Conservation (phyloP, 2,888 invertebrate genomes). For the Amphipoea oculea region DNA sequence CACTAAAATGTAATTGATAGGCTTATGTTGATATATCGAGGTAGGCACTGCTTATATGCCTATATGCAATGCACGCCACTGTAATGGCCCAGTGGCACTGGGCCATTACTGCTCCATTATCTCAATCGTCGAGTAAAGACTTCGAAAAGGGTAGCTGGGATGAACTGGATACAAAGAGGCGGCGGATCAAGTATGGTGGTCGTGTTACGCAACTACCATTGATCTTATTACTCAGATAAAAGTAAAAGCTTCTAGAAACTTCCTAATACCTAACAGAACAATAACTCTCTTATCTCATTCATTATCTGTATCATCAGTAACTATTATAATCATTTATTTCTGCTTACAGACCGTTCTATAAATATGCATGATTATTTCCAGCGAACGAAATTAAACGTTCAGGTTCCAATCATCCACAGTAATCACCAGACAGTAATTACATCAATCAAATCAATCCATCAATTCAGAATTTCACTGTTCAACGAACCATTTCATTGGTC, state of each 20-base stretch:
- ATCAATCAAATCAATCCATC: not conserved
- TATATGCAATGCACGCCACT: no score
- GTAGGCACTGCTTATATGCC: no score
- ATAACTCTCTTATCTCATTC: constrained; percentile 3
- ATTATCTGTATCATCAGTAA: constrained; percentile 1
- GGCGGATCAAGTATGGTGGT: no score
- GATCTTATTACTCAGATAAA: not conserved
- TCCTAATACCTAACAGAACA: not conserved
- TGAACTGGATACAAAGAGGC: not conserved
- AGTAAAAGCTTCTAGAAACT: constrained; percentile 3
- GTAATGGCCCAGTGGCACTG: no score
- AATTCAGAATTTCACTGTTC: constrained; percentile 40
- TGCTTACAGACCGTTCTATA: constrained; percentile 1
- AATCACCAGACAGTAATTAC: constrained; percentile 15
- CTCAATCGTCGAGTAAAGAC: not conserved
- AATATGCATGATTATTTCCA: constrained; percentile 32
- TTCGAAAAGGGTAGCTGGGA: not conserved
- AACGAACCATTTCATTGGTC: constrained; percentile 50
- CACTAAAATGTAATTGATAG: no score
- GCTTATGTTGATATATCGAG: no score
- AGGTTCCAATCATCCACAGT: constrained; percentile 5
- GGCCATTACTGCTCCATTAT: no score
- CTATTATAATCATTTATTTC: constrained; percentile 11
- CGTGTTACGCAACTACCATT: not conserved
- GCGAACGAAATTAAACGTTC: constrained; percentile 27